These are phyloP conservation scores for Nerophis lumbriciformis DNA, from an alignment of 2,113 vertebrate species.

Conservation along the genomic window DNA sequence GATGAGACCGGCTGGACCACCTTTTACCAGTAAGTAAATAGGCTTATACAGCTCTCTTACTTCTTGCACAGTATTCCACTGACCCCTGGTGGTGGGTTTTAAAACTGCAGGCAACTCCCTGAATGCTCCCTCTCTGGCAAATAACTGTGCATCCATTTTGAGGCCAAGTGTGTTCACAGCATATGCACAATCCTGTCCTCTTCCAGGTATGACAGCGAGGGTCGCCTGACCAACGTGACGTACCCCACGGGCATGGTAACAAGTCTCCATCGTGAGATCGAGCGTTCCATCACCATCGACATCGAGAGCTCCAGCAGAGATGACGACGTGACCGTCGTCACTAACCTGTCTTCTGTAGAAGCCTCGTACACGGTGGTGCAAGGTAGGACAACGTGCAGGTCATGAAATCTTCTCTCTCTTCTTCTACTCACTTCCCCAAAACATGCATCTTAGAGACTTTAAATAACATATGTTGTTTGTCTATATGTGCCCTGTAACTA, in stretches of 20 bases:
- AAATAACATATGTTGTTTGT: too few relatives aligned
- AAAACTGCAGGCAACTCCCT: slow-evolving; percentile 22
- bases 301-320: slow-evolving; percentile 97
- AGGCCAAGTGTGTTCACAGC: background rate
- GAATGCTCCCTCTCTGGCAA: background rate
- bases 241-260: slow-evolving; percentile 96
- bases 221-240: slow-evolving; percentile 95
- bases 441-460: too few relatives aligned
- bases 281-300: slow-evolving; percentile 97
- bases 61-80: slow-evolving; percentile 25
- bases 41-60: background rate
- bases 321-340: slow-evolving; percentile 96
- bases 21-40: slow-evolving; percentile 92
- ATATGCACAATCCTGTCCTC: background rate
- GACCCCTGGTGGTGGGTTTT: slow-evolving; percentile 52
- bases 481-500: too few relatives aligned
- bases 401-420: slow-evolving; percentile 1
- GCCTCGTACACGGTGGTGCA: slow-evolving; percentile 97
- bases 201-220: slow-evolving; percentile 93
- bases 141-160: background rate
- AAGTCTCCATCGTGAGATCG: slow-evolving; percentile 96
- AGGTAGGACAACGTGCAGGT: slow-evolving; percentile 69
- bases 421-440: too few relatives aligned
- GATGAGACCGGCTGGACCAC: slow-evolving; percentile 98
- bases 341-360: slow-evolving; percentile 96